phyloP scores from a whole-genome alignment of 2,113 vertebrate genomes.

The Rousettus leschenaultii region DNA sequence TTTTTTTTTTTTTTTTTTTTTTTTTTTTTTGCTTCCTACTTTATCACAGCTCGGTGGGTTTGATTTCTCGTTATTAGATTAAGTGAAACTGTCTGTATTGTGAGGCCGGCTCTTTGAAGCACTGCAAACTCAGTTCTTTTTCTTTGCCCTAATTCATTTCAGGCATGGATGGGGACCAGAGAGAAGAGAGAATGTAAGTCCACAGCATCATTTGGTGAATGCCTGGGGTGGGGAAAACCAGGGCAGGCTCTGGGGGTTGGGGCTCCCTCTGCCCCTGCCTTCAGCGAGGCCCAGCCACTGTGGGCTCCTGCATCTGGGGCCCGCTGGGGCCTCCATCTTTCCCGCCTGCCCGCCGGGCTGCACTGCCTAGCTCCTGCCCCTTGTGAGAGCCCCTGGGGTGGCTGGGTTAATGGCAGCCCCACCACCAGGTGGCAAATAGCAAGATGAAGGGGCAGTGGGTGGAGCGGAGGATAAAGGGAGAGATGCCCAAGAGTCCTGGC shows the following conservation, averaged over 20 bases:
- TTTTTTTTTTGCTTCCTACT: background rate
- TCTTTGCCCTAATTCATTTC: conserved; percentile 63
- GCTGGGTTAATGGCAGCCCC: background rate
- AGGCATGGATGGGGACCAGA: conserved; percentile 78
- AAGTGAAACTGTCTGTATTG: background rate
- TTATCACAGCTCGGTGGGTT: background rate
- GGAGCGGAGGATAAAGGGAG: background rate
- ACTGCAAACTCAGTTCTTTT: conserved; percentile 16
- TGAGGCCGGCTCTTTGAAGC: background rate
- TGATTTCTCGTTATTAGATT: conserved; percentile 1
- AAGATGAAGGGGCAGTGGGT: background rate
- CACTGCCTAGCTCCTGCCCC: background rate
- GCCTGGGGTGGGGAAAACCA: background rate
- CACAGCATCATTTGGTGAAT: background rate
- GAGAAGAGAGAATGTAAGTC: conserved; percentile 81
- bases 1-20: too few species aligned
- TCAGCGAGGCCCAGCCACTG: background rate
- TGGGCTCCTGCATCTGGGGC: background rate
- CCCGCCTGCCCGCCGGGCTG: background rate
- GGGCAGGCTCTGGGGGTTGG: background rate
- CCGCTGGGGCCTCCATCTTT: background rate
- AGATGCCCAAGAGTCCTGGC: background rate
- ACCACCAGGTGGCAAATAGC: background rate
- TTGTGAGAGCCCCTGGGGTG: background rate
- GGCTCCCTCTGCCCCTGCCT: background rate